phyloP scores from a whole-genome alignment of 1,140 invertebrate species.

The Caenorhabditis inopinata region DNA sequence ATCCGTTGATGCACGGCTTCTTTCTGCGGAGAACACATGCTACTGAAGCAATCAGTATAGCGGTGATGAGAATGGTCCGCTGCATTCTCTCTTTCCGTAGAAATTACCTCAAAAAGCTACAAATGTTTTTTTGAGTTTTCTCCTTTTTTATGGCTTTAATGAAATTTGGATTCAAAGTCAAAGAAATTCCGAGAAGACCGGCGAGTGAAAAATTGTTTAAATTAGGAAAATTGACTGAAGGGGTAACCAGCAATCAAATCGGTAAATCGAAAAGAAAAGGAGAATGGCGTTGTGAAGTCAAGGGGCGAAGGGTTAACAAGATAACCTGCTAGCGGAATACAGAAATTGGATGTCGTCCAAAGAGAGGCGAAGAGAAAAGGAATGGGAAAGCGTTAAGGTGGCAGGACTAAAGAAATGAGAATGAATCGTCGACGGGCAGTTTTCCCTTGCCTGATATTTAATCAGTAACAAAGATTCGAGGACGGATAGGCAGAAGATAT shows the following conservation, averaged over 20 bases:
- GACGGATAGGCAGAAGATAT: background rate
- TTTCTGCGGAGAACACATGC: constrained; percentile 16
- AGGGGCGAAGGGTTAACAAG: background rate
- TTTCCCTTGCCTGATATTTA: background rate
- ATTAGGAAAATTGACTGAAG: background rate
- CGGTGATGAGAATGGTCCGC: background rate
- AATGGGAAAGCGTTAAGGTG: background rate
- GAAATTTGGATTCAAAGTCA: background rate
- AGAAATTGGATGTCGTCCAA: constrained; percentile 8
- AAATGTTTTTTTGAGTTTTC: too few species aligned
- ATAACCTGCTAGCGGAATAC: constrained; percentile 19
- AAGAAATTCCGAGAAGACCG: background rate
- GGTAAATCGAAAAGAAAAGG: background rate
- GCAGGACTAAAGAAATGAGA: too few species aligned
- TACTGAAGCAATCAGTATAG: background rate
- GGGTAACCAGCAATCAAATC: background rate
- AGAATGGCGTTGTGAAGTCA: background rate
- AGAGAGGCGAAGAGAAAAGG: background rate
- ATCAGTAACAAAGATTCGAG: constrained; percentile 26
- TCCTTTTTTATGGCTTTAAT: too few species aligned
- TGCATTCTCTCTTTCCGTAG: background rate
- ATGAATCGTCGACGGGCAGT: too few species aligned
- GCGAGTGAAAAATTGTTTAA: too few species aligned
- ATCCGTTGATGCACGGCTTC: constrained; percentile 41
- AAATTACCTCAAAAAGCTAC: background rate